phyloP scores from a whole-genome alignment of 1,140 invertebrate species.

The Bombus balteatus region DNA sequence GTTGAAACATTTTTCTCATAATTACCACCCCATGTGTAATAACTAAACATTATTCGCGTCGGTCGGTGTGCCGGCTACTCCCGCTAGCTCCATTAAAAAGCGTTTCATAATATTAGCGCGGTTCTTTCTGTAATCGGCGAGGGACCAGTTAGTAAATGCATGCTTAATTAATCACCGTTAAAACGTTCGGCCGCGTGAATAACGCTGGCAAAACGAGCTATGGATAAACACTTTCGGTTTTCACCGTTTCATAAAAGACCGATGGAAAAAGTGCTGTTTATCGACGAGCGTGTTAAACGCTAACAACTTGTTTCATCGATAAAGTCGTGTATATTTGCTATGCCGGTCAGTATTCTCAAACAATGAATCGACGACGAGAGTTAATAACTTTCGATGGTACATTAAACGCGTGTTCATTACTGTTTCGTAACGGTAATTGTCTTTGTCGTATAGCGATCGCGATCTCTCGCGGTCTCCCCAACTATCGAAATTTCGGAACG shows the following conservation, averaged over 20 bases:
- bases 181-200: neutral
- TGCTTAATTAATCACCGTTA: neutral
- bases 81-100: neutral
- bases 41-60: neutral
- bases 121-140: neutral
- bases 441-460: constrained; percentile 6
- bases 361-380: constrained; percentile 20
- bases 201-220: neutral
- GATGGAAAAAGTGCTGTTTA: neutral
- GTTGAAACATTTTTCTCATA: constrained; percentile 20
- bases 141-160: neutral
- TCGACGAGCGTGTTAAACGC: neutral
- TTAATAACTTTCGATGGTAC: constrained; percentile 56
- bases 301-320: neutral
- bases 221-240: neutral
- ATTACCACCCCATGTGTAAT: constrained; percentile 36
- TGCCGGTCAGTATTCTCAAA: neutral
- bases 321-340: neutral
- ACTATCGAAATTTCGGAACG: constrained; percentile 51
- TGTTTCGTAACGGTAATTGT: constrained; percentile 21
- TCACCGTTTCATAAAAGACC: neutral
- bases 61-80: neutral
- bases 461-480: constrained; percentile 17
- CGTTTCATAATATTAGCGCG: constrained; percentile 6
- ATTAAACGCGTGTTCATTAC: constrained; percentile 49